Base-by-base conservation (phyloP, 2,888 invertebrate species). In the Andricus curvator region DNA sequence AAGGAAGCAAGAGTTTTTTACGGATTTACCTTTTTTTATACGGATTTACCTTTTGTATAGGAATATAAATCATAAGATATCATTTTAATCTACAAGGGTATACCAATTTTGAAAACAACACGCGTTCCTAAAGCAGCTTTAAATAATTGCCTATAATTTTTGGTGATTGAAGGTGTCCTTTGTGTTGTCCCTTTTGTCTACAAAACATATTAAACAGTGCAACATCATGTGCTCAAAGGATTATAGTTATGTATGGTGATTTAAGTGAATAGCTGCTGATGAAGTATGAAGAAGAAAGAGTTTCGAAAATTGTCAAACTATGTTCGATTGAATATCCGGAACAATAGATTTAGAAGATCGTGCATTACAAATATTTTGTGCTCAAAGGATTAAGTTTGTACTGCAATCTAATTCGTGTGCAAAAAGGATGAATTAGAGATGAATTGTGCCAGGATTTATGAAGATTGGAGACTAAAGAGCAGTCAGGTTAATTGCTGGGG, bases 391-490 rank as follows among this genome's bases (percentile, higher is more conserved):
- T 62, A 62, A 62, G 4, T n/a, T 62, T 62, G 13, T 13, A n/a
- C 2, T 62, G 60, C 25, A 25, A 62, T 51, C 20, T 51, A 51
- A 51, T 51, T 51, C n/a, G 22, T 22, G 60, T 62, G 13, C 13
- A 25, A 62, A 62, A 13, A 62, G 25, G 60, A 62, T 62, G 60
- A 62, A 62, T n/a, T 51, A 20, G n/a, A 56, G n/a, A n/a, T 56
- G 56, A 56, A 56, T 25, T 62, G 62, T 62, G 15, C 25, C 15
- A 25, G 6, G 25, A 62, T 62, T 25, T 25, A 62, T 62, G 62
- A 62, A 62, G 62, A 62, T 62, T 62, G 25, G 25, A 62, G 62
- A 62, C 25, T 29, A 25, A 62, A 25, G 62, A 62, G 62, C 25
- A 62, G 25, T 62, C 62, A 62, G 17, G 25, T 62, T 62, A 25